Conservation (phyloP, 2,113 vertebrate species). For the Eudyptes chrysolophus region DNA sequence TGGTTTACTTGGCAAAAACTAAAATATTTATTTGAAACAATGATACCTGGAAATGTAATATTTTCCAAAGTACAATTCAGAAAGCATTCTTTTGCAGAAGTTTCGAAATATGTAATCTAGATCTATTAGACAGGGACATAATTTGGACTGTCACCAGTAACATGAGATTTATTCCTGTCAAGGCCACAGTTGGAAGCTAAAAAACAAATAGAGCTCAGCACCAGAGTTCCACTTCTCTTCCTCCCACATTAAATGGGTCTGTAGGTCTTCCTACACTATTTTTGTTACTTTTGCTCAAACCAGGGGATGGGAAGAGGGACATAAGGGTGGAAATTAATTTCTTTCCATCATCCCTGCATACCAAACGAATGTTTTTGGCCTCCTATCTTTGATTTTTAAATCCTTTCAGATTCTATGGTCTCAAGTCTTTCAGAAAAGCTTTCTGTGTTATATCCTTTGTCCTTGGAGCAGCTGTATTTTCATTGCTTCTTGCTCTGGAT, state of each 20-base stretch:
- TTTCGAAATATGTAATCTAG: not conserved
- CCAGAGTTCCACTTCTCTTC: not conserved
- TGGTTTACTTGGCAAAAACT: not conserved
- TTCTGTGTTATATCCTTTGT: not conserved
- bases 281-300: not conserved
- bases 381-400: not conserved
- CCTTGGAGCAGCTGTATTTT: not conserved
- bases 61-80: not conserved
- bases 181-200: not conserved
- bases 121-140: not conserved
- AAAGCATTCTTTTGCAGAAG: not conserved
- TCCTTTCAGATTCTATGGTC: not conserved
- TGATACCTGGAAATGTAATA: not conserved
- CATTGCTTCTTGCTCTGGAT: not conserved
- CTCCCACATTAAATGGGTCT: not conserved
- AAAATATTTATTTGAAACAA: not conserved
- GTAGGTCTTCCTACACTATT: not conserved
- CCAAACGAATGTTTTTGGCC: not conserved
- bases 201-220: rapidly evolving
- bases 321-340: not conserved
- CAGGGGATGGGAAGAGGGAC: not conserved
- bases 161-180: not conserved
- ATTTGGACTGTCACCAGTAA: not conserved
- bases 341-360: not conserved
- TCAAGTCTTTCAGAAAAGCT: not conserved